phyloP scores from a whole-genome alignment of 2,888 invertebrate genomes.

The Apodemia hepburni region DNA sequence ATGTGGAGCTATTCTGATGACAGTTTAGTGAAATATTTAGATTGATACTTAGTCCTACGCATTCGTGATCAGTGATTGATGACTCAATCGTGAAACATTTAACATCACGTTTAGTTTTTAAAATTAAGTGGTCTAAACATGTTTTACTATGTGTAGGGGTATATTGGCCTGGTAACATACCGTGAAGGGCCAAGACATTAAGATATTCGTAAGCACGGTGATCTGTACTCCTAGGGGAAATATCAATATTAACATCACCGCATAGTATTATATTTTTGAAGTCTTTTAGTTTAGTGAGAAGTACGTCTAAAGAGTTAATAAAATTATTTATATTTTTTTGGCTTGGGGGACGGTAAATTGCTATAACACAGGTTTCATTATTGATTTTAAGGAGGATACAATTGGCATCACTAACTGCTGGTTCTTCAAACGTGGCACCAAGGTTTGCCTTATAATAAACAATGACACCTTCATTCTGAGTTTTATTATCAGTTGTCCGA shows the following conservation, averaged over 20 bases:
- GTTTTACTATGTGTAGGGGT: background rate
- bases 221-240: background rate
- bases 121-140: background rate
- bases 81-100: background rate
- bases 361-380: conserved; percentile 22
- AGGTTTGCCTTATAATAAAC: conserved; percentile 27
- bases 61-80: background rate
- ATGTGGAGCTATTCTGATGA: background rate
- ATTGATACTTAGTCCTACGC: background rate
- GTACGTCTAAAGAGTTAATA: background rate
- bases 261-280: background rate
- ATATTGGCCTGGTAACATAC: background rate
- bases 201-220: background rate
- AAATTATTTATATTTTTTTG: background rate
- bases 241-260: background rate
- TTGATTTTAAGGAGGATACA: conserved; percentile 25
- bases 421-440: conserved; percentile 23
- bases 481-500: conserved; percentile 22
- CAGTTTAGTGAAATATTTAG: background rate
- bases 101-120: background rate
- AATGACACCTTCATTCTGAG: conserved; percentile 35
- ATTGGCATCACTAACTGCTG: conserved; percentile 28
- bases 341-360: conserved; percentile 26
- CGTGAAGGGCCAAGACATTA: background rate
- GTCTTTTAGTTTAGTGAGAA: background rate